phyloP scores from a whole-genome alignment of 2,113 vertebrate species.

The Ammodytes dubius region DNA sequence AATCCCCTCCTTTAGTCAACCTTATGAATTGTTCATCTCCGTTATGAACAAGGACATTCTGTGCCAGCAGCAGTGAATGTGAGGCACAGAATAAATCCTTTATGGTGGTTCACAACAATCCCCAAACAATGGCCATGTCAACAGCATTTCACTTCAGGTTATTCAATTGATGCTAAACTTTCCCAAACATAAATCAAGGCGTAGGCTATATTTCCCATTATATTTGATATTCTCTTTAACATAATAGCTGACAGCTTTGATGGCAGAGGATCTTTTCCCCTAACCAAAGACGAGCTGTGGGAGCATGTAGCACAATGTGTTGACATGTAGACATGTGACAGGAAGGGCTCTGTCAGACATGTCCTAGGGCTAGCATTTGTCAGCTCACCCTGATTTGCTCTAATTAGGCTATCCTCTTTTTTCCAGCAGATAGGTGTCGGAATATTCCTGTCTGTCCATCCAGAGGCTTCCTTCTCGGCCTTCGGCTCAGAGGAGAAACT shows the following conservation, averaged over 20 bases:
- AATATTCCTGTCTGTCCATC: constrained; percentile 63
- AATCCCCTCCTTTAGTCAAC: not conserved
- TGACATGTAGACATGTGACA: constrained; percentile 80
- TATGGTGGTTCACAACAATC: not conserved
- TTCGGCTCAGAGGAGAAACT: constrained; percentile 63
- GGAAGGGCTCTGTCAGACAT: constrained; percentile 77
- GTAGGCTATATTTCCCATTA: constrained; percentile 45
- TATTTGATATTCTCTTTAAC: constrained; percentile 53
- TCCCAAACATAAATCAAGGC: constrained; percentile 28
- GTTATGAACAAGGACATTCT: not conserved
- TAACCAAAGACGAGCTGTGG: constrained; percentile 49
- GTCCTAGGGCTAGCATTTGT: constrained; percentile 79
- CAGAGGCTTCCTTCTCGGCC: constrained; percentile 58
- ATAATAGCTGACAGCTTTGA: constrained; percentile 52
- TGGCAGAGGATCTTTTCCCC: constrained; percentile 50
- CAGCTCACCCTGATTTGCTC: constrained; percentile 73
- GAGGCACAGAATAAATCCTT: not conserved
- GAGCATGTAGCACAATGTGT: constrained; percentile 66
- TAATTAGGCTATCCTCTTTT: constrained; percentile 75
- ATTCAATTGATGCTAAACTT: constrained; percentile 24
- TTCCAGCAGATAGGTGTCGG: constrained; percentile 73
- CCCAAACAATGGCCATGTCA: not conserved
- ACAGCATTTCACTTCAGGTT: not conserved
- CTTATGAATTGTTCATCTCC: not conserved
- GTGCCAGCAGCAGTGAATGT: too few relatives aligned